These are phyloP conservation scores for Ameiurus melas DNA, from an alignment of 2,113 vertebrate species.

Conservation along the genomic window DNA sequence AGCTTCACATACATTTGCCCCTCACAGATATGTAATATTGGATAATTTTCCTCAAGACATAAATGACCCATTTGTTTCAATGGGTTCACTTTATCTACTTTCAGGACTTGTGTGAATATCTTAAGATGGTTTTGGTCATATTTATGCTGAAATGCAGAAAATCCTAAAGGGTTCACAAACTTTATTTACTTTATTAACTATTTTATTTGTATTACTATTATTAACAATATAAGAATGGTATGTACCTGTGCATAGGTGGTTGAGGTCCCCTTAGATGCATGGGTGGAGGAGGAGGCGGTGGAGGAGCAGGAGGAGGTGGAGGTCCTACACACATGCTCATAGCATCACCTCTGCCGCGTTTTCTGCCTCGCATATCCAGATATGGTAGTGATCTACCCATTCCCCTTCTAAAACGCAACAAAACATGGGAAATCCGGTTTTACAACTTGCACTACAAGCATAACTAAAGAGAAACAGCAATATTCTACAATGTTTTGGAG, in stretches of 20 bases:
- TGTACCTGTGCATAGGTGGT: background rate
- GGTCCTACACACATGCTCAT: background rate
- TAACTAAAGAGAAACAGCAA: background rate
- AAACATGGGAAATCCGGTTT: background rate
- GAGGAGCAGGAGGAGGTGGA: background rate
- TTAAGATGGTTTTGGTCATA: no score
- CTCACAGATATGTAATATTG: no score
- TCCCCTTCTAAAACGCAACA: conserved; percentile 60
- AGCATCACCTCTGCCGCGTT: conserved; percentile 56
- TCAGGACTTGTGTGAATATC: no score
- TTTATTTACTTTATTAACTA: no score
- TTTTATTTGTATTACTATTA: background rate
- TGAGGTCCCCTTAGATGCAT: conserved; percentile 6
- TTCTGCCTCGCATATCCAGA: conserved; percentile 65
- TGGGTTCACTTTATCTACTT: no score
- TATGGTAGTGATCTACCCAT: conserved; percentile 73
- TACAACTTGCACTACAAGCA: no score
- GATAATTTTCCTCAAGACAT: no score
- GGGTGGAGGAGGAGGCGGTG: background rate
- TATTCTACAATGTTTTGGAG: background rate
- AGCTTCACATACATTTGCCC: no score
- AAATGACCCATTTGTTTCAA: no score
- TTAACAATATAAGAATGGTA: background rate
- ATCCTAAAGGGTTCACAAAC: no score
- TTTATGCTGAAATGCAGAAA: no score